Base-by-base conservation (phyloP, 37 sponge, comb jelly and placozoan species). In the Cliona cf. orientalis region DNA sequence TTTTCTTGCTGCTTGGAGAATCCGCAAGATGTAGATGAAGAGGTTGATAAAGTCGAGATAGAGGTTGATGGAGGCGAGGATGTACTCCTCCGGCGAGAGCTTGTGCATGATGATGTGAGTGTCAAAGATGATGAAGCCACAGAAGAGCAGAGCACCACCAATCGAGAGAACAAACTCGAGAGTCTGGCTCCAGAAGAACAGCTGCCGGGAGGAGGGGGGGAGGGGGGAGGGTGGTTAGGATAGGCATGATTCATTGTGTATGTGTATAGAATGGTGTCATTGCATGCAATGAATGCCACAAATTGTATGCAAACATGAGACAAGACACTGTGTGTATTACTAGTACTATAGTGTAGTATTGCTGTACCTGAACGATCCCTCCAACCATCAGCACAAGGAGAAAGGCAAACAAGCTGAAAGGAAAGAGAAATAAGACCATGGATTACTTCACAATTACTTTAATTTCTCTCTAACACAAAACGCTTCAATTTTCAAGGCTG, bases 121-220 rank as follows among this genome's bases (percentile, higher is more conserved):
- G 80, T 98, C 99, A 74, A 95, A 96, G 45, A 98, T 85, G 55
- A 98, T 96, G 77, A 93, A 98, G 5, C 92, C 95, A 86, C 94
- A 86, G 83, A 97, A 97, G n/a, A 97, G 23, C 66, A 97, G 29
- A 34, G 97, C 97, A 25, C 97, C 97, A 73, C 80, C 97, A 35
- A 94, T 45, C 2, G 90, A 83, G 29, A 97, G 80, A 49, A 97
- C 93, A 74, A 97, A 84, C 41, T 97, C 95, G 32, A 89, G 23
- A 11, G 91, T 65, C 36, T 95, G 91, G 73, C 85, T 87, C 72
- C 79, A 79, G 35, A 97, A 70, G 67, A 97, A 89, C 7, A 94
- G 58, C 92, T 97, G 77, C 21, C 83, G 63, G 33, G 53, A 38
- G 71, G 37, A 62, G 82, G 28, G n/a, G n/a, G 9, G 37, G 23